Conservation (phyloP, 2,888 invertebrate genomes). For the Dyspetes luteomarginatus region DNA sequence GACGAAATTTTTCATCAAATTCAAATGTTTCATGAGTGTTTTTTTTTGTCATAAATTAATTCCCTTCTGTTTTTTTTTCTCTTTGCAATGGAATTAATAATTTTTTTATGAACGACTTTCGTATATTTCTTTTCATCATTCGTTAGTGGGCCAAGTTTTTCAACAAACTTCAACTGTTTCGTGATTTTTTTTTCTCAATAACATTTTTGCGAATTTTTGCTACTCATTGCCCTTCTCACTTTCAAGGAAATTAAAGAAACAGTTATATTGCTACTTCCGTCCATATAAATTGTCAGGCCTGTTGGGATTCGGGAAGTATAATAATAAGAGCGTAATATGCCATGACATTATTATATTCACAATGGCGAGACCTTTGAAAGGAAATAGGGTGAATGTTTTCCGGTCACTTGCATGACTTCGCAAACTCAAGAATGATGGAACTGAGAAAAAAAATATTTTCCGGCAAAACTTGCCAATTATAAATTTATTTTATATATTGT, state of each 20-base stretch:
- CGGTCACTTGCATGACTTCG: neutral
- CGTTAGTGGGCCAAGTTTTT: no score
- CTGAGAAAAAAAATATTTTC: neutral
- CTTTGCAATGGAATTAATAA: no score
- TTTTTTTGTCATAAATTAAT: neutral
- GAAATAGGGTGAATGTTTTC: neutral
- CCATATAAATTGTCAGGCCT: neutral
- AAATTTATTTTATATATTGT: no score
- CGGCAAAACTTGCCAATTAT: no score
- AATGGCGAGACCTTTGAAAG: conserved; percentile 10
- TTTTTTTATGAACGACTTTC: no score
- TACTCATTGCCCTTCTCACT: neutral
- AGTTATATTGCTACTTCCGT: neutral
- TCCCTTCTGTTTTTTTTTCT: no score
- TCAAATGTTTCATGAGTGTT: no score
- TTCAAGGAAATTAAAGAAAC: neutral
- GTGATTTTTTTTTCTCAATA: neutral
- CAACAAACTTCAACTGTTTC: no score
- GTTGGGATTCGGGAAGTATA: neutral
- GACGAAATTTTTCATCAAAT: no score
- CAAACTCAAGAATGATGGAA: neutral
- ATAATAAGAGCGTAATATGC: neutral
- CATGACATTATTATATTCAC: conserved; percentile 13
- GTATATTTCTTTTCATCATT: no score
- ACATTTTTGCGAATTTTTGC: neutral